Base-by-base conservation (phyloP, 1,140 invertebrate genomes). In the Sipha flava region DNA sequence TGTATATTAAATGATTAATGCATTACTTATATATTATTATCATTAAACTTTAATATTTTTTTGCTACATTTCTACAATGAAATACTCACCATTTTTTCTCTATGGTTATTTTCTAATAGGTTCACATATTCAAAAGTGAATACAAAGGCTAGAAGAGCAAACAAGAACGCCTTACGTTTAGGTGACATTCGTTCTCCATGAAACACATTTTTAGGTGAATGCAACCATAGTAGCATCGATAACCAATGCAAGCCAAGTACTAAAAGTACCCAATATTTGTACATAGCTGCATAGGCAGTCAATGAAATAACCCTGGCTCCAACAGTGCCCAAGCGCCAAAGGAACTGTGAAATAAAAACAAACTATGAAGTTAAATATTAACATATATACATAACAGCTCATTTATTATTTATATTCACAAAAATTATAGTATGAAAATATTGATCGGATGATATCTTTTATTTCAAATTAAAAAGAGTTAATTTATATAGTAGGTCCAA, bases 101-200 rank as follows among this genome's bases (percentile, higher is more conserved):
- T 86, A 82, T 93, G 90, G 85, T 93, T 92, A 9, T 90, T 89
- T 82, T 94, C 91, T 81, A 95, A 92, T 59, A 96, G 87, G 87
- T 96, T 96, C 52, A 96, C 89, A 84, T 95, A 96, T n/a, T 93
- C 93, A 84, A 96, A 94, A 23, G 95, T 90, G 85, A 96, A 95
- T 26, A 96, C 90, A 83, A 93, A 94, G 0, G 94, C 93, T 47
- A 95, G 90, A 6, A 95, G 85, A 1, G 91, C 89, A 18, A 91
- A 91, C 10, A 93, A 88, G 81, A 88, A 89, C 7, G 90, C 87
- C 85, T 91, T 93, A 80, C 90, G 89, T 37, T 87, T 84, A 2
- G 89, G 85, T 5, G 90, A 88, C 70, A 93, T 90, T 47, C 91
- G 88, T 84, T 95, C 92, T 3, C 92, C 92, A 84, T 94, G 91